Evolutionary conservation across 2,888 invertebrate species (phyloP).

Genomic region (Bombyx huttoni): DNA sequence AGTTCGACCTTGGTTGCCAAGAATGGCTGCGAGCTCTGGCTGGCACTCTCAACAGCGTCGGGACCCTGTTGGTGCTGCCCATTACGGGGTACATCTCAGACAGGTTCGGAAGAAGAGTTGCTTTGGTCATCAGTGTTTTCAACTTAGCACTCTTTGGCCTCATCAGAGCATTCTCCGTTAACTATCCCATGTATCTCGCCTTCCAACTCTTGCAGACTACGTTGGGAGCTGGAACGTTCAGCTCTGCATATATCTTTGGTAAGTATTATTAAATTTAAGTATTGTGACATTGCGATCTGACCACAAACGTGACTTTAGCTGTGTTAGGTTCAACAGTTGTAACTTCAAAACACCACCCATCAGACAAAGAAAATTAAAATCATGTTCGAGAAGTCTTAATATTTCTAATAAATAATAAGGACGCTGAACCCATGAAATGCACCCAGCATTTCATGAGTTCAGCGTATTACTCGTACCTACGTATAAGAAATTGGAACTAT

Average conservation of each 20-base stretch:
- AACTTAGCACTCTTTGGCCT: slow-evolving; percentile 58
- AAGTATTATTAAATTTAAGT: slow-evolving; percentile 1
- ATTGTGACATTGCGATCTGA: no score
- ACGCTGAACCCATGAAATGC: no score
- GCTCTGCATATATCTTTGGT: slow-evolving; percentile 61
- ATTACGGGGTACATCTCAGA: slow-evolving; percentile 80
- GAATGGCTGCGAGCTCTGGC: slow-evolving; percentile 80
- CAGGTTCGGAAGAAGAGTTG: slow-evolving; percentile 66
- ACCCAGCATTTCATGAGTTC: no score
- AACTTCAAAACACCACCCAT: no score
- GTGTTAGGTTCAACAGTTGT: no score
- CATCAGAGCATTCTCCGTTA: slow-evolving; percentile 67
- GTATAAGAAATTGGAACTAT: no score
- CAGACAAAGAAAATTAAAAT: no score
- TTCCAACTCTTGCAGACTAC: slow-evolving; percentile 69
- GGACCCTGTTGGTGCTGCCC: slow-evolving; percentile 78
- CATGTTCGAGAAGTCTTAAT: no score
- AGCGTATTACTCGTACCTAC: no score
- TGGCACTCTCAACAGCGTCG: slow-evolving; percentile 79
- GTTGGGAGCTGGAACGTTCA: slow-evolving; percentile 65
- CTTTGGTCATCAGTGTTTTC: slow-evolving; percentile 58
- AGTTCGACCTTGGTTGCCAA: slow-evolving; percentile 77
- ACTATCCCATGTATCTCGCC: slow-evolving; percentile 66
- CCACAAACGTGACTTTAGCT: no score
- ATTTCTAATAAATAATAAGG: no score